Conservation (phyloP, 2,797 vertebrate species). For the Mionectes olivaceus region DNA sequence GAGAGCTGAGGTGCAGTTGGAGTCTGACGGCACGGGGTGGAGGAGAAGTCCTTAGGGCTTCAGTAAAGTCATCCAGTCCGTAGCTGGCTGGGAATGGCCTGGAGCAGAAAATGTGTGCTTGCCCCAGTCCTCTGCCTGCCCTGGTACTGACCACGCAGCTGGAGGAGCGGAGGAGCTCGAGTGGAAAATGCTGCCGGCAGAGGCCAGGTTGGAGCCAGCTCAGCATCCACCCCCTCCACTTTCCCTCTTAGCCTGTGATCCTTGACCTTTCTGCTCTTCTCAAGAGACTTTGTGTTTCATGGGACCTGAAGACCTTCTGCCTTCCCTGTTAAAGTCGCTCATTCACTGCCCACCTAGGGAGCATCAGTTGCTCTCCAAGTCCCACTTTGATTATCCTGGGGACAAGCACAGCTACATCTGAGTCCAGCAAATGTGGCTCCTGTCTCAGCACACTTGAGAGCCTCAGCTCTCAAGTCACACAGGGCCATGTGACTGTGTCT, state of each 20-base stretch:
- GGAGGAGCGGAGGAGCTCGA: not conserved
- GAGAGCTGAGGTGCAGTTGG: conserved; percentile 70
- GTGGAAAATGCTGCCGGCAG: not conserved
- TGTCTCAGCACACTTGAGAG: not conserved
- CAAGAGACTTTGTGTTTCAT: not conserved
- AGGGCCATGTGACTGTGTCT: not conserved
- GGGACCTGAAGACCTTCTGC: not conserved
- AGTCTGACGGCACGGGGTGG: conserved; percentile 31
- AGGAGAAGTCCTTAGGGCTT: conserved; percentile 55
- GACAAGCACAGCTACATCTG: not conserved
- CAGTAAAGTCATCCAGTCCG: not conserved
- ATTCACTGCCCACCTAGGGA: not conserved
- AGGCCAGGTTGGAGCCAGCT: not conserved
- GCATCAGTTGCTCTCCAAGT: not conserved
- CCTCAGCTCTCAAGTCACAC: not conserved
- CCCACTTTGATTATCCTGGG: not conserved
- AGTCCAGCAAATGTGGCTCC: not conserved
- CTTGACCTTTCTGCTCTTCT: not conserved
- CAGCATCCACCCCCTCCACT: not conserved
- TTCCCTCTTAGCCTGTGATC: not conserved
- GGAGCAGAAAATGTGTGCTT: conserved; percentile 38
- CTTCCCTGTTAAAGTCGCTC: not conserved
- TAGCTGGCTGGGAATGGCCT: conserved; percentile 40
- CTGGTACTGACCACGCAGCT: not conserved
- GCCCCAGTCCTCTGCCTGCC: conserved; percentile 2